Percentiles rank a stretch among this genome's conserved stretches.
phyloP scores from a whole-genome alignment of 1,140 invertebrate genomes.

The Trachelipus rathkii region DNA sequence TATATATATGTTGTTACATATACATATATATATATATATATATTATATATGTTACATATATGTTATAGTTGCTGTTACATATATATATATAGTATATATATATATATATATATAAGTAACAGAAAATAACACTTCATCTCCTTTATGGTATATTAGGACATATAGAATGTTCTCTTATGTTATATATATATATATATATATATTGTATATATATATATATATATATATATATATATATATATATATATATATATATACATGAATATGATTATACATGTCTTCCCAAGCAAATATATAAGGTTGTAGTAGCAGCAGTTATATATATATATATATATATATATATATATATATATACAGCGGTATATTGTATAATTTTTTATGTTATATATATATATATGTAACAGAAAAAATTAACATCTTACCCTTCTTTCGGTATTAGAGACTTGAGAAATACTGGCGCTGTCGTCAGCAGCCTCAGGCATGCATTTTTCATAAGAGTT shows the following conservation, averaged over 20 bases:
- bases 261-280: background rate
- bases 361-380: background rate
- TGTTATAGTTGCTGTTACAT: too few relatives aligned
- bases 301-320: too few relatives aligned
- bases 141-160: too few relatives aligned
- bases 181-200: too few relatives aligned
- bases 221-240: slow-evolving; percentile 27
- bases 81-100: too few relatives aligned
- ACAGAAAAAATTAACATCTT: slow-evolving; percentile 52
- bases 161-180: too few relatives aligned
- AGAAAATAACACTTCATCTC: too few relatives aligned
- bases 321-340: slow-evolving; percentile 10
- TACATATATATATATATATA: too few relatives aligned
- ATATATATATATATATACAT: background rate
- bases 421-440: slow-evolving; percentile 97
- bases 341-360: background rate
- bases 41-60: too few relatives aligned
- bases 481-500: slow-evolving; percentile 99
- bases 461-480: slow-evolving; percentile 97
- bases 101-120: too few relatives aligned
- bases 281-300: background rate
- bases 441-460: slow-evolving; percentile 95
- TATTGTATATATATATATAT: too few relatives aligned
- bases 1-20: too few relatives aligned
- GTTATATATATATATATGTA: background rate